Base-by-base conservation (phyloP, 2,113 vertebrate genomes). In the Cygnus buccinator region DNA sequence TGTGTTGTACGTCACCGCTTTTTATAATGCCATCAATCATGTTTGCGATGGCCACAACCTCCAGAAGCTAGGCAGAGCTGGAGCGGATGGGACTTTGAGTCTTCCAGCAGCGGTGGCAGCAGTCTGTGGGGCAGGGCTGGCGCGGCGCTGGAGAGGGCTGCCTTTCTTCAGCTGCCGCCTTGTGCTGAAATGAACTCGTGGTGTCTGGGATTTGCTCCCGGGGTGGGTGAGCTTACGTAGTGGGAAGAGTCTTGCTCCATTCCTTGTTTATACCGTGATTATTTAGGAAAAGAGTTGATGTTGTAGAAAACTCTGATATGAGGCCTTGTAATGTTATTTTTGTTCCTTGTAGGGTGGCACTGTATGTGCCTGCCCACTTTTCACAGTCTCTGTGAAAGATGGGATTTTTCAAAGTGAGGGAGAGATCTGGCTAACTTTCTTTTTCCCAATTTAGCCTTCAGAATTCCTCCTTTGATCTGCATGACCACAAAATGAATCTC, bases 161-260 rank as follows among this genome's bases (percentile, higher is more conserved):
- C 20, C 26, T 2, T 7, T 41, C 63, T 54, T 31, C 59, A 31
- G 2, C n/a, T 43, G 2, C 39, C 33, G 63, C 4, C 0, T 6
- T 9, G 1, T 1, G 10, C 7, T 55, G 29, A 5, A 35, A 8
- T 12, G 54, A 46, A 5, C 48, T 19, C 37, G 2, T 20, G 1
- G 44, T 6, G 29, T 6, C 54, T 29, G 71, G 70, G 67, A 44
- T 55, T 28, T 12, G 5, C 25, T 50, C 39, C 73, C 48, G 2
- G 1, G 33, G 11, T 21, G 61, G 55, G 41, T 17, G 0, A 6
- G 37, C 31, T 33, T 66, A 13, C 22, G 6, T 5, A 50, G 46
- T 1, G 6, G 62, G 35, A 29, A 23, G n/a, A 31, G 18, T 10
- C 44, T 31, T 50, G 39, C 22, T 57, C 11, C 23, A 7, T 39